Conservation (phyloP, 1,140 invertebrate genomes). For the Globodera rostochiensis region DNA sequence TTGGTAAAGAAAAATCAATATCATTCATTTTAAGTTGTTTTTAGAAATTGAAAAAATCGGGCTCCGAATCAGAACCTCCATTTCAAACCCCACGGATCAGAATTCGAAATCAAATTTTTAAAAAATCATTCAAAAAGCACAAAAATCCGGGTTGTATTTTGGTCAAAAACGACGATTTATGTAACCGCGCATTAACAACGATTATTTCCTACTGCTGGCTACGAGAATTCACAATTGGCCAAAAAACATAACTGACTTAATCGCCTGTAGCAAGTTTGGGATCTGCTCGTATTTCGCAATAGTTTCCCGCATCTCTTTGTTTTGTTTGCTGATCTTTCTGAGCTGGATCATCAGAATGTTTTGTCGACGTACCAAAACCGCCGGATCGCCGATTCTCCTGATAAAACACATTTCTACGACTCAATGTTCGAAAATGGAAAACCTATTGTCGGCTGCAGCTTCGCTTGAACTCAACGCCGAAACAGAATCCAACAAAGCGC, state of each 20-base stretch:
- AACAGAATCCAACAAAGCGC: background rate
- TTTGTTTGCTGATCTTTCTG: background rate
- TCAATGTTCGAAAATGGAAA: conserved; percentile 1
- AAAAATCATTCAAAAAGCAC: too few relatives aligned
- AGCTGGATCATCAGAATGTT: background rate
- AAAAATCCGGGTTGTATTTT: background rate
- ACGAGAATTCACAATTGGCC: background rate
- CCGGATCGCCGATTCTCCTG: background rate
- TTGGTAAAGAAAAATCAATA: too few relatives aligned
- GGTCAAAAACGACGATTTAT: background rate
- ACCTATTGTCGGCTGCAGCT: background rate
- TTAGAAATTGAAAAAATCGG: too few relatives aligned
- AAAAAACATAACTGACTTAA: background rate
- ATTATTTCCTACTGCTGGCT: background rate
- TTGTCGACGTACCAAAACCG: background rate
- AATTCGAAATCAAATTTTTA: too few relatives aligned
- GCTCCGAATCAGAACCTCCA: too few relatives aligned
- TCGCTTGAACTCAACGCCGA: background rate
- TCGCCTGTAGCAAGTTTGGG: background rate
- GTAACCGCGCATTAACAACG: background rate
- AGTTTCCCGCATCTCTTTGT: background rate
- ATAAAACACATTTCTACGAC: background rate
- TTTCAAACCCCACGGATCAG: too few relatives aligned
- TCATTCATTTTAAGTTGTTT: too few relatives aligned
- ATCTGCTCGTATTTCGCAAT: background rate